phyloP scores from a whole-genome alignment of 1,140 invertebrate genomes.

The Araneus ventricosus region DNA sequence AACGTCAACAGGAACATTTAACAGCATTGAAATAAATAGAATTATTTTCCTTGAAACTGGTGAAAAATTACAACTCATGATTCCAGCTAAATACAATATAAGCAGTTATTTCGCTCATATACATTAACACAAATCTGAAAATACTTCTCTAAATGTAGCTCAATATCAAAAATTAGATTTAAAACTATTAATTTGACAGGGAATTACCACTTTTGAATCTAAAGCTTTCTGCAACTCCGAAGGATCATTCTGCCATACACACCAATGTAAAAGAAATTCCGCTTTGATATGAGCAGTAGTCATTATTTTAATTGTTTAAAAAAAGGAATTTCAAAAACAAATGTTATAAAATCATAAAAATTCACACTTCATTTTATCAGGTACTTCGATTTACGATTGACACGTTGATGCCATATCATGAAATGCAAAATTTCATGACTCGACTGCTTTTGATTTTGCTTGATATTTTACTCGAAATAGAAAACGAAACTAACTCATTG shows the following conservation, averaged over 20 bases:
- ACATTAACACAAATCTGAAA: background rate
- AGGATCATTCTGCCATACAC: conserved; percentile 89
- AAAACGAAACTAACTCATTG: background rate
- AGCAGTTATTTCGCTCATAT: no score
- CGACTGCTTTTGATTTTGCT: background rate
- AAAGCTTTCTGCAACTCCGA: conserved; percentile 85
- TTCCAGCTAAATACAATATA: no score
- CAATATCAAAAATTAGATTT: background rate
- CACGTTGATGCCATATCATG: conserved; percentile 57
- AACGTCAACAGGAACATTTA: no score
- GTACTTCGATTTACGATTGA: conserved; percentile 40
- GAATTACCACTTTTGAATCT: conserved; percentile 83
- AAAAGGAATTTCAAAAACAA: conserved; percentile 38
- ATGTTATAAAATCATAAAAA: conserved; percentile 48
- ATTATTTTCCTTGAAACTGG: no score
- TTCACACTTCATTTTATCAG: conserved; percentile 51
- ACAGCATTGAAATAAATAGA: no score
- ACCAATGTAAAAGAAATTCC: conserved; percentile 88
- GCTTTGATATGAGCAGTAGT: conserved; percentile 64
- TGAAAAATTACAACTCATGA: no score
- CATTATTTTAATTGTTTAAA: conserved; percentile 57
- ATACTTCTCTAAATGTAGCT: background rate
- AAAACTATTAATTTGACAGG: conserved; percentile 36
- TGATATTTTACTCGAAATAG: background rate
- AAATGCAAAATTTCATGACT: background rate